Base-by-base conservation (phyloP, 2,888 invertebrate genomes). In the Tuberolachnus salignus region DNA sequence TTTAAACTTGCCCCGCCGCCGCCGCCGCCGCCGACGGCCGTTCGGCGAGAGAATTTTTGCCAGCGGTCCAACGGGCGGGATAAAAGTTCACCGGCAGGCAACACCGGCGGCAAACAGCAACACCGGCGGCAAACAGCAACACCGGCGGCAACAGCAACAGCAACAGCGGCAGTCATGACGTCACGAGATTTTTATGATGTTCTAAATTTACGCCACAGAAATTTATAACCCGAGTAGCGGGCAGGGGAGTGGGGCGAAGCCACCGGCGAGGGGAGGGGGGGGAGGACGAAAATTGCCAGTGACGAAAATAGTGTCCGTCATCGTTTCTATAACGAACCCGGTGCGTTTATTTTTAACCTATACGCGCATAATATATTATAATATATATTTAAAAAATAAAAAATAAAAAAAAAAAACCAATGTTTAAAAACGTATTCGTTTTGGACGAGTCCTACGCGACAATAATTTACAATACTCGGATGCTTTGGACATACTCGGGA, bases 241-340 rank as follows among this genome's bases (percentile, higher is more conserved):
- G 34, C 6, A 4, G 34, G 34, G 34, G 34, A 34, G 44, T 13
- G n/a, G 13, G 51, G 8, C 6, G 51, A 49, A 16, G 26, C 26
- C 59, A 14, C n/a, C n/a, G n/a, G n/a, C n/a, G n/a, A n/a, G n/a
- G n/a, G n/a, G n/a, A n/a, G 55, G 1, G 9, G 16, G 46, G 63
- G 42, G 21, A 34, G 42, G 53, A 34, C 19, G 23, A 75, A 46
- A 67, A 78, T n/a, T 8, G 67, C 53, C 73, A 16, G 59, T 78
- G 78, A 78, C 78, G 78, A 78, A 69, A 78, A 78, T 69, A 69
- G 69, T 42, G n/a, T 26, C 19, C 78, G 78, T 78, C 78, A 78
- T 78, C 67, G 57, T 67, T 78, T 78, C 59, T 59, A 64, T 34
- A n/a, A 19, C 46, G 0, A 14, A 64, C 63, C 63, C 8, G 53